phyloP scores from a whole-genome alignment of 2,797 vertebrate species.

The Galaxias olidus region DNA sequence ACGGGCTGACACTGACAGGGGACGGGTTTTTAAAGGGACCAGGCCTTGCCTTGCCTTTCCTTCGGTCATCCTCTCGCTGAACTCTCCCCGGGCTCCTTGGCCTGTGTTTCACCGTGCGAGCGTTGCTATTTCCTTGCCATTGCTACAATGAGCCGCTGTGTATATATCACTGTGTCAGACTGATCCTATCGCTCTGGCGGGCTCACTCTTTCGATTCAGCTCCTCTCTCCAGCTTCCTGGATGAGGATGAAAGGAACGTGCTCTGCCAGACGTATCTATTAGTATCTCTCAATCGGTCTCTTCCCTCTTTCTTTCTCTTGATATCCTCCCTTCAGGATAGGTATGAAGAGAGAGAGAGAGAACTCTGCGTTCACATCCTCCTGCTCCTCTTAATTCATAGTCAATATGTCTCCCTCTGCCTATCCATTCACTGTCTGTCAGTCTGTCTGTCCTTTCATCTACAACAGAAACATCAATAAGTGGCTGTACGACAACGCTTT shows the following conservation, averaged over 20 bases:
- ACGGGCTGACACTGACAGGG: conserved; percentile 55
- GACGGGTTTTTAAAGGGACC: conserved; percentile 40
- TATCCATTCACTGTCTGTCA: too few relatives aligned
- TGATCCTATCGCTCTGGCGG: conserved; percentile 57
- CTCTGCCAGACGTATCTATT: conserved; percentile 36
- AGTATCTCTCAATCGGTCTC: conserved; percentile 37
- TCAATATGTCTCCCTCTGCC: background rate
- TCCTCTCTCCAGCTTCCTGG: conserved; percentile 69
- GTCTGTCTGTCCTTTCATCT: conserved; percentile 25
- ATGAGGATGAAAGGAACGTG: conserved; percentile 66
- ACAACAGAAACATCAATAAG: conserved; percentile 28
- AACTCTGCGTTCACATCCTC: too few relatives aligned
- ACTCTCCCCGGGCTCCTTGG: conserved; percentile 50
- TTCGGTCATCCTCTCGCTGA: conserved; percentile 45
- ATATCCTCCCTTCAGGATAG: conserved; percentile 30
- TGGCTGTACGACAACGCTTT: conserved; percentile 3
- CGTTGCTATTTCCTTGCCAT: conserved; percentile 70
- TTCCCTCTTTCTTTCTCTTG: conserved; percentile 34
- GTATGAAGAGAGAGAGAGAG: too few relatives aligned
- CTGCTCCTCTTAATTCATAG: background rate
- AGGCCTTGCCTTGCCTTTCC: too few relatives aligned
- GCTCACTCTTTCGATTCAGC: conserved; percentile 58
- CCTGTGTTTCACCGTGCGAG: conserved; percentile 64
- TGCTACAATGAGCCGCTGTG: conserved; percentile 68
- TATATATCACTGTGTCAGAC: conserved; percentile 57